Percentiles rank a stretch among this genome's conserved stretches.
phyloP scores from a whole-genome alignment of 2,888 invertebrate genomes.

The Sipha maydis region DNA sequence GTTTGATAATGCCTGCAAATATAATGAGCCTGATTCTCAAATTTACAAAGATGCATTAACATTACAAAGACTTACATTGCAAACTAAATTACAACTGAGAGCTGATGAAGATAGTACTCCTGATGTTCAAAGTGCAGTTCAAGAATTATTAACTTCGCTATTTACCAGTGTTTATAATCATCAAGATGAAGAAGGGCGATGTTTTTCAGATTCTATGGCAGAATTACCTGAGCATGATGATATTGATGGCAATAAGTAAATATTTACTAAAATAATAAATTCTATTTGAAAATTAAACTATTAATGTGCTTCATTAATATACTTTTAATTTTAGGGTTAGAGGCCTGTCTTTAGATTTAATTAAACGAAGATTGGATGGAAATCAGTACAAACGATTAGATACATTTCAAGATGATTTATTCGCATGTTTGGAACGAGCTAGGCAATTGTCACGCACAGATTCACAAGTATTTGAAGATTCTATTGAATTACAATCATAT shows the following conservation, averaged over 20 bases:
- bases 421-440: slow-evolving; percentile 88
- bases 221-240: slow-evolving; percentile 92
- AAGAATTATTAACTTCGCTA: slow-evolving; percentile 88
- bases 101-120: slow-evolving; percentile 88
- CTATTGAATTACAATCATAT: slow-evolving; percentile 90
- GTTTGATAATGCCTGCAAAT: slow-evolving; percentile 97
- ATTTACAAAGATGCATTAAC: slow-evolving; percentile 97
- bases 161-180: slow-evolving; percentile 96
- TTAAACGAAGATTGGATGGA: slow-evolving; percentile 91
- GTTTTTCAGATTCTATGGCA: slow-evolving; percentile 94
- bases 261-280: background rate
- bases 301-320: slow-evolving; percentile 50
- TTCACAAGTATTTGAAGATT: slow-evolving; percentile 95
- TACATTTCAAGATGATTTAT: slow-evolving; percentile 95
- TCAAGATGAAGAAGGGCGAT: slow-evolving; percentile 93
- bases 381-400: slow-evolving; percentile 93
- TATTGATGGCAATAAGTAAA: slow-evolving; percentile 74
- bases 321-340: slow-evolving; percentile 72
- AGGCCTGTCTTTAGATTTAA: slow-evolving; percentile 89
- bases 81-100: slow-evolving; percentile 88
- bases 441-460: slow-evolving; percentile 88
- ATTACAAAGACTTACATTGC: slow-evolving; percentile 88
- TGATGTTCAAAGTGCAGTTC: slow-evolving; percentile 88
- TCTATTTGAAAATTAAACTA: background rate
- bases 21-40: slow-evolving; percentile 96